phyloP scores from a whole-genome alignment of 1,140 invertebrate species.

The Bicyclus anynana region DNA sequence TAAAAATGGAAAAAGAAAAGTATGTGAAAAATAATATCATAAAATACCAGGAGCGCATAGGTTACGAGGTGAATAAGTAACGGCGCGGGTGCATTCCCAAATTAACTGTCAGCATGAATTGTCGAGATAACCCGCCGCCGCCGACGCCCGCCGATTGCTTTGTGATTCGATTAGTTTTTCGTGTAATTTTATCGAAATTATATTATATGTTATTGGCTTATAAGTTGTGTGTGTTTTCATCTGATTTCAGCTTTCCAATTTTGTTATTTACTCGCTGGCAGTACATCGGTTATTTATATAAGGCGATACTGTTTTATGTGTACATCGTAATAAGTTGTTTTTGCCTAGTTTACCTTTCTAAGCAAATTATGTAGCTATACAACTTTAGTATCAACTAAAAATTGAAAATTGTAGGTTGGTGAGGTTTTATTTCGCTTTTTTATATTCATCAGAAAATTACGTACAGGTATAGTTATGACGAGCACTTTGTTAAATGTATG shows the following conservation, averaged over 20 bases:
- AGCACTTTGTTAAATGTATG: no score
- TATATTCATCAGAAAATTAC: no score
- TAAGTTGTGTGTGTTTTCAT: constrained; percentile 4
- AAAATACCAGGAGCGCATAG: constrained; percentile 18
- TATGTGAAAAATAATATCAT: constrained; percentile 7
- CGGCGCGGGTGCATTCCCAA: constrained; percentile 49
- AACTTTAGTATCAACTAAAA: no score
- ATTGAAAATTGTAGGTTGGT: no score
- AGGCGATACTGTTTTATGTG: no score
- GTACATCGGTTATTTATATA: no score
- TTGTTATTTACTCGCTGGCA: neutral
- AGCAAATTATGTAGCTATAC: no score
- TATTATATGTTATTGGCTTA: constrained; percentile 14
- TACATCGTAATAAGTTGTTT: no score
- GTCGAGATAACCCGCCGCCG: constrained; percentile 28
- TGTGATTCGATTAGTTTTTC: constrained; percentile 56
- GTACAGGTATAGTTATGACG: no score
- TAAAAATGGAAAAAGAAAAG: neutral
- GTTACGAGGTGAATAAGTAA: constrained; percentile 50
- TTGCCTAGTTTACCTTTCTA: no score
- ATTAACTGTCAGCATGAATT: constrained; percentile 59
- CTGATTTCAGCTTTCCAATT: neutral
- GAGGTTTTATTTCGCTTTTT: no score
- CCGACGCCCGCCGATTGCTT: constrained; percentile 44
- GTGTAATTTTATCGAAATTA: constrained; percentile 33